Conservation (phyloP, 2,797 vertebrate genomes). For the Gila robusta region DNA sequence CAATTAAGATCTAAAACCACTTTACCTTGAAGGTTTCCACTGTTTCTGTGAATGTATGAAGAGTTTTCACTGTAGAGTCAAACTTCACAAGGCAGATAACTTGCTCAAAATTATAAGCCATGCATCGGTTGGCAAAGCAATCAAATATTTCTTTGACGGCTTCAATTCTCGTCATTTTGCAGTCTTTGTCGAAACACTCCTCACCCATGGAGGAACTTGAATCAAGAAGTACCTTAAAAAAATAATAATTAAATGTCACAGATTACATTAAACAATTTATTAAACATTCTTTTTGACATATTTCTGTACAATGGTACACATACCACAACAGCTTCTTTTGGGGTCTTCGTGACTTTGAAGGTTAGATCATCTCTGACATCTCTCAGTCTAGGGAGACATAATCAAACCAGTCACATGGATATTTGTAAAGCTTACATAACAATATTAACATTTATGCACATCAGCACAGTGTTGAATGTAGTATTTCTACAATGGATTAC, state of each 20-base stretch:
- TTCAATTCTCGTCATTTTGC: constrained; percentile 65
- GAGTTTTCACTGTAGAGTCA: constrained; percentile 65
- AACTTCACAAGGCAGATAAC: constrained; percentile 72
- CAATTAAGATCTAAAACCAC: background rate
- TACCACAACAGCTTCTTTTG: constrained; percentile 73
- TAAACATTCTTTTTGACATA: background rate
- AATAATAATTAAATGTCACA: background rate
- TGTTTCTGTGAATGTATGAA: constrained; percentile 74
- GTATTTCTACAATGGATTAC: background rate
- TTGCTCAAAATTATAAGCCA: constrained; percentile 74
- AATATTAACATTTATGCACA: too few relatives aligned
- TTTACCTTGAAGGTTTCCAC: constrained; percentile 75
- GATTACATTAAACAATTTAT: background rate
- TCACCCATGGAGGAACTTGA: constrained; percentile 72
- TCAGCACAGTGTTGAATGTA: too few relatives aligned
- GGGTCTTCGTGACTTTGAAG: constrained; percentile 65
- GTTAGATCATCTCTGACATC: constrained; percentile 59
- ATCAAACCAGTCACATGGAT: background rate
- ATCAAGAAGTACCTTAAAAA: constrained; percentile 71
- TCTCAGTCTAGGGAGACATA: constrained; percentile 63
- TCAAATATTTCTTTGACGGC: constrained; percentile 74
- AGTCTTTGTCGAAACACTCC: constrained; percentile 63
- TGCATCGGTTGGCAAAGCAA: constrained; percentile 72
- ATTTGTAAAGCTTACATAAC: background rate
- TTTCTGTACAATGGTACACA: background rate